Evolutionary conservation across 2,113 vertebrate species (phyloP), one percentile per base, ranked within the genome.

Genomic region (Ceyx margarethae): DNA sequence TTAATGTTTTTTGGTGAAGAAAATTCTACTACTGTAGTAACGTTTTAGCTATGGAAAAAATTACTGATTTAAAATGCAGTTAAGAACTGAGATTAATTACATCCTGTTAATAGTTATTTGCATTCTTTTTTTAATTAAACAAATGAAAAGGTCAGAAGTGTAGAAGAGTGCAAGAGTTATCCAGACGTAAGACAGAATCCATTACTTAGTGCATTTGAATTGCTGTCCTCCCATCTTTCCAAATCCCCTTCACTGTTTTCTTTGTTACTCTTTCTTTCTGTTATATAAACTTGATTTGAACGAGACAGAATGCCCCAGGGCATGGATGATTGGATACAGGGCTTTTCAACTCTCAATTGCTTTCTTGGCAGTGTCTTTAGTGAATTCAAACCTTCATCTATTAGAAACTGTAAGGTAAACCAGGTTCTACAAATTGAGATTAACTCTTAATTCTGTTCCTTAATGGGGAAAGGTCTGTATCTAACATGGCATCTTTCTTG

Each of bases 331-430:
- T 65, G 62, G 61, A 78, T 72, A 23, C 33, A 78, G 86, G 71
- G 82, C 78, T 92, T 90, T 91, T 85, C 84, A 58, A 90, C 53
- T 90, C 83, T 60, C 71, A 81, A 73, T 91, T 94, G 85, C 62
- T 25, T 51, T 50, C 65, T 83, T 79, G 76, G 54, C 76, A 78
- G 61, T 14, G 51, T 40, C 76, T 78, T 64, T 11, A 73, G 93
- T 66, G 62, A 89, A 65, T 93, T 72, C 45, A 87, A n/a, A 58
- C 46, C 78, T 87, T 77, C 84, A 19, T 87, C 91, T 94, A 31
- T 48, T 76, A 66, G 77, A 84, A 50, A 37, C 72, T 79, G 81
- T 61, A 76, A 80, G 50, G 91, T 83, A 64, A 91, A 3, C 35
- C 60, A 25, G 53, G 50, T 75, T 50, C 53, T 43, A 21, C 57